Conservation (phyloP, 2,797 vertebrate species). For the Myotis pilosus region DNA sequence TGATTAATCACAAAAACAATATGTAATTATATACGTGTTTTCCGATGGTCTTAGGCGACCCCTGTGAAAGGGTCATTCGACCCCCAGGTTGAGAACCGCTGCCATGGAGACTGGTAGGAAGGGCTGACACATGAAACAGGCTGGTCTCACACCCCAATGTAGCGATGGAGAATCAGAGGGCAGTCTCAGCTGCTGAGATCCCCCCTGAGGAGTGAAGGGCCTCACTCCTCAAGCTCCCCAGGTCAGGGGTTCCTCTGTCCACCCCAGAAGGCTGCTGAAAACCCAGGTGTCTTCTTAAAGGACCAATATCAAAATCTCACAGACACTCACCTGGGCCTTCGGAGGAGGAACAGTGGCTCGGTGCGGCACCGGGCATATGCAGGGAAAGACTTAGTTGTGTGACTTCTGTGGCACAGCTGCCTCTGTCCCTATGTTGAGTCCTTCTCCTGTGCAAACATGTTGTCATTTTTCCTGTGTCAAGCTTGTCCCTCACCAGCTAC, state of each 20-base stretch:
- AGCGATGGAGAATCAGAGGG: not conserved
- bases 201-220: not conserved
- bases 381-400: not conserved
- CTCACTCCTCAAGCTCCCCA: not conserved
- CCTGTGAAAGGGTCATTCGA: too few species aligned
- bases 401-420: not conserved
- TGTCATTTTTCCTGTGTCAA: not conserved
- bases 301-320: not conserved
- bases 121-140: not conserved
- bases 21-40: too few species aligned
- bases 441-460: not conserved
- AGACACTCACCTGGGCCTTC: not conserved
- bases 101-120: not conserved
- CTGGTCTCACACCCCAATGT: not conserved
- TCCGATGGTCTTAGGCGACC: too few species aligned
- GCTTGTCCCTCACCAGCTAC: not conserved
- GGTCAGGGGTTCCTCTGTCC: not conserved
- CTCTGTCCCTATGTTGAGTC: not conserved
- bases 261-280: not conserved
- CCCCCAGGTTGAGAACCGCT: too few species aligned
- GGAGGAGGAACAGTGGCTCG: not conserved
- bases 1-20: too few species aligned
- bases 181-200: not conserved
- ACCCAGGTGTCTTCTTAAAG: not conserved
- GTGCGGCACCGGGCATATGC: not conserved